phyloP scores from a whole-genome alignment of 2,797 vertebrate genomes.

The Chanos chanos region DNA sequence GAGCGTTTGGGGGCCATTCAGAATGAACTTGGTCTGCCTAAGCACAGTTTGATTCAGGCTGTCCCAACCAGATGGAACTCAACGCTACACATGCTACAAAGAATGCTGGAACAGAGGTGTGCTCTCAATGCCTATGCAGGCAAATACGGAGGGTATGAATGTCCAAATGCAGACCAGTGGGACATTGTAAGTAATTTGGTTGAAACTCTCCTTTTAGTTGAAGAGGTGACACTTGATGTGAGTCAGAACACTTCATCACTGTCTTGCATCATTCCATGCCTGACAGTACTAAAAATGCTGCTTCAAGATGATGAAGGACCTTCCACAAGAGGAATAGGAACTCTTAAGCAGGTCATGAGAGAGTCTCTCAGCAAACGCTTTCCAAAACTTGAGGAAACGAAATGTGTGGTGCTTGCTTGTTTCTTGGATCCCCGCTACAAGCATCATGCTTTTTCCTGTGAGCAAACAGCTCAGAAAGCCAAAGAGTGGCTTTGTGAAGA shows the following conservation, averaged over 20 bases:
- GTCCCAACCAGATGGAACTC: slow-evolving; percentile 24
- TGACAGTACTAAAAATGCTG: slow-evolving; percentile 24
- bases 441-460: slow-evolving; percentile 21
- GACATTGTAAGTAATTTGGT: slow-evolving; percentile 15
- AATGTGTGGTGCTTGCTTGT: slow-evolving; percentile 28
- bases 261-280: slow-evolving; percentile 21
- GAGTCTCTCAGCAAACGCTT: slow-evolving; percentile 16
- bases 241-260: slow-evolving; percentile 18
- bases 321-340: slow-evolving; percentile 1
- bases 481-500: slow-evolving; percentile 33
- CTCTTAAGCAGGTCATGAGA: slow-evolving; percentile 8
- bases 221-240: slow-evolving; percentile 22
- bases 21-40: slow-evolving; percentile 14
- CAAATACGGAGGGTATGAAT: slow-evolving; percentile 1
- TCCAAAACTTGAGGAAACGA: slow-evolving; percentile 7
- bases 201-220: slow-evolving; percentile 15
- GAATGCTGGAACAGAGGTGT: slow-evolving; percentile 32
- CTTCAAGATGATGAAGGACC: slow-evolving; percentile 24
- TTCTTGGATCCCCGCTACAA: slow-evolving; percentile 35
- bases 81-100: slow-evolving; percentile 27
- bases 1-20: slow-evolving; percentile 17
- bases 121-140: slow-evolving; percentile 4
- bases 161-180: slow-evolving; percentile 15
- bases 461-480: slow-evolving; percentile 21
- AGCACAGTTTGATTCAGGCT: slow-evolving; percentile 17